phyloP scores from a whole-genome alignment of 2,888 invertebrate genomes.

The Napeogenes inachia region DNA sequence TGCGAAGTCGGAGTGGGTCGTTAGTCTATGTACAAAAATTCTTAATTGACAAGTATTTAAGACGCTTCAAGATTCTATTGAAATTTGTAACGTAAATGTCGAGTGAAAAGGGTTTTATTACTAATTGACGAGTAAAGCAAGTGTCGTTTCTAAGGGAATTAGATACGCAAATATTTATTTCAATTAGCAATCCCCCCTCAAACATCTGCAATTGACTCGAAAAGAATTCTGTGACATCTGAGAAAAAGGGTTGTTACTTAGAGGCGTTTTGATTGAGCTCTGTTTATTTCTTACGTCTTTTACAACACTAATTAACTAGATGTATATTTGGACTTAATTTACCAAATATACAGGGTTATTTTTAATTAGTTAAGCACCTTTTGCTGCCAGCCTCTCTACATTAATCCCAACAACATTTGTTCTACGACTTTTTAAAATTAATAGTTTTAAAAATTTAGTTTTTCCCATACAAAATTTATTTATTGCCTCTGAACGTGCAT shows the following conservation, averaged over 20 bases:
- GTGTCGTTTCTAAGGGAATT: slow-evolving; percentile 56
- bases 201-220: slow-evolving; percentile 61
- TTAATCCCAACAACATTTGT: no score
- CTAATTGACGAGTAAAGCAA: slow-evolving; percentile 41
- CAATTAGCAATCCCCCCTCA: slow-evolving; percentile 55
- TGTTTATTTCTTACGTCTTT: slow-evolving; percentile 56
- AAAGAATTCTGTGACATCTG: slow-evolving; percentile 61
- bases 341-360: no score
- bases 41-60: neutral
- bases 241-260: slow-evolving; percentile 61
- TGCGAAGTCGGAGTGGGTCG: no score
- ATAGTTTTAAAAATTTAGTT: no score
- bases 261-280: slow-evolving; percentile 52
- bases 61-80: slow-evolving; percentile 1
- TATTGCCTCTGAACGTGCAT: no score
- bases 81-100: slow-evolving; percentile 8
- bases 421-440: no score
- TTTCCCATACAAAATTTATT: no score
- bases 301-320: slow-evolving; percentile 60
- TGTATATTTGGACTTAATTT: no score
- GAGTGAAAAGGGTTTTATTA: slow-evolving; percentile 22
- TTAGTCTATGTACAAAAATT: no score
- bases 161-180: slow-evolving; percentile 69
- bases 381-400: no score
- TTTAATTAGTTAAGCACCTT: no score